Base-by-base conservation (phyloP, 2,888 invertebrate genomes). In the Trachelus iudaicus region DNA sequence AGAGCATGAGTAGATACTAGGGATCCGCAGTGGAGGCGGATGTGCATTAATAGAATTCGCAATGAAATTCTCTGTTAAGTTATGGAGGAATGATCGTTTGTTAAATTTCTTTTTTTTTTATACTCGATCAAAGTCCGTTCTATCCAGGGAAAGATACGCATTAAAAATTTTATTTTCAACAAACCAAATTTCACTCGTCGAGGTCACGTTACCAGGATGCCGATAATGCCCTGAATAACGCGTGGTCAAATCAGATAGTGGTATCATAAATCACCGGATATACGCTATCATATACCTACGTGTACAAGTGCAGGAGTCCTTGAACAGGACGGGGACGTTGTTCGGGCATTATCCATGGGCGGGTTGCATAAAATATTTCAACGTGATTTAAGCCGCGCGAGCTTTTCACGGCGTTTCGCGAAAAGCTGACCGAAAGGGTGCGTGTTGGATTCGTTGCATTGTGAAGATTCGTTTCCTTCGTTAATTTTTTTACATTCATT, bases 171-270 rank as follows among this genome's bases (percentile, higher is more conserved):
- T 56, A 56, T 23, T 56, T 56, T 23, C 56, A 23, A 56, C 23
- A 56, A 56, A 6, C 56, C 56, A 56, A 56, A 56, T 56, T 56
- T 56, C 23, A 56, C 23, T 23, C 9, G 56, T 56, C 56, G 56
- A 56, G 56, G 56, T 56, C 56, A 56, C 23, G 23, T 56, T 23
- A 56, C 56, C 56, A 56, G 56, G 56, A 56, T 56, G 56, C 23
- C 56, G 56, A 56, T 56, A 56, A 56, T 34, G 71, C 34, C 33
- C 33, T 34, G 71, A 71, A 71, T 71, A 34, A 34, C 71, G 71
- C 71, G 71, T 34, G 71, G 71, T 71, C 71, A 71, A 71, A 71
- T 71, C 71, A 71, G 71, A 71, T 71, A 71, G 33, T 23, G 71
- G 71, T 33, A 31, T 71, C 71, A 71, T 71, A 71, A 71, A 71